Evolutionary conservation across 1,140 invertebrate genomes (phyloP).

Genomic region (silkworm (Bombyx mori)): ASM3026992v2 NC_085107.1:7722501-7723000

Average conservation of each 20-base stretch:
- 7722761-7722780: neutral
- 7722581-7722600: conserved; percentile 33
- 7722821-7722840: neutral
- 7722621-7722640: conserved; percentile 20
- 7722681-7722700: neutral
- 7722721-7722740: neutral
- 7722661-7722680: conserved; percentile 3
- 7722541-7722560: conserved; percentile 13
- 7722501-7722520: conserved; percentile 39
- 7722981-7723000: conserved; percentile 7
- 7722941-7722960: conserved; percentile 11
- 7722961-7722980: conserved; percentile 7
- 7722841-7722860: neutral
- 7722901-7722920: neutral
- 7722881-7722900: conserved; percentile 4
- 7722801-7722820: no score
- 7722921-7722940: conserved; percentile 1
- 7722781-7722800: neutral
- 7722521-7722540: conserved; percentile 33
- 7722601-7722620: conserved; percentile 41
- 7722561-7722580: conserved; percentile 18
- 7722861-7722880: neutral
- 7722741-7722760: neutral
- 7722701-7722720: no score
- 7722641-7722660: neutral